Evolutionary conservation across 2,888 invertebrate species (phyloP).

Genomic region (Tanypteryx hageni): DNA sequence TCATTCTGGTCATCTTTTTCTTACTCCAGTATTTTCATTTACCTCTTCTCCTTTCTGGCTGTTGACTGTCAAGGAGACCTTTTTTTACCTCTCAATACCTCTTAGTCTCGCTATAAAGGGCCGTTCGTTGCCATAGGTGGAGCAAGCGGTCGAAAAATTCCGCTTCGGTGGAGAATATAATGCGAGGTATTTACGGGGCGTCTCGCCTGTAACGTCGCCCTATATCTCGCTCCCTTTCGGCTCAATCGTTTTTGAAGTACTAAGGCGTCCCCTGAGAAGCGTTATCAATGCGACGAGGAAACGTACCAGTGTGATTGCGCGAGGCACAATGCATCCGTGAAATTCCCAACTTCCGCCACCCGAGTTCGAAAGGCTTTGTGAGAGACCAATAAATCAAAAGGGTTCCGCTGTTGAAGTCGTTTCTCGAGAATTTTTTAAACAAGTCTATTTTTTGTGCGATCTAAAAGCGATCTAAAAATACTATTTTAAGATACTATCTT

Average conservation of each 20-base stretch:
- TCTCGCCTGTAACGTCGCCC: neutral
- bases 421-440: no score
- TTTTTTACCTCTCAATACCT: neutral
- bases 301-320: slow-evolving; percentile 1
- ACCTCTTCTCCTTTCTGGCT: neutral
- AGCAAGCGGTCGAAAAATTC: neutral
- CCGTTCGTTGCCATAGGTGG: neutral
- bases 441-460: no score
- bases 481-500: no score
- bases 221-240: no score
- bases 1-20: no score
- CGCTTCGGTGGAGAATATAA: neutral
- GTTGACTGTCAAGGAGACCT: neutral
- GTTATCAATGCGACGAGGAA: slow-evolving; percentile 3
- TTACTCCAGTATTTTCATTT: no score
- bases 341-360: slow-evolving; percentile 8
- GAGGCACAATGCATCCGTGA: neutral
- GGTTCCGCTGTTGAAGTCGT: no score
- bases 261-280: neutral
- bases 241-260: slow-evolving; percentile 24
- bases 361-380: no score
- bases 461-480: no score
- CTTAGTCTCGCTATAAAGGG: neutral
- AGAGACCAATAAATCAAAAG: no score
- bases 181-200: neutral